Base-by-base conservation (phyloP, 2,797 vertebrate genomes). In the Poeciliopsis paucimaculata region DNA sequence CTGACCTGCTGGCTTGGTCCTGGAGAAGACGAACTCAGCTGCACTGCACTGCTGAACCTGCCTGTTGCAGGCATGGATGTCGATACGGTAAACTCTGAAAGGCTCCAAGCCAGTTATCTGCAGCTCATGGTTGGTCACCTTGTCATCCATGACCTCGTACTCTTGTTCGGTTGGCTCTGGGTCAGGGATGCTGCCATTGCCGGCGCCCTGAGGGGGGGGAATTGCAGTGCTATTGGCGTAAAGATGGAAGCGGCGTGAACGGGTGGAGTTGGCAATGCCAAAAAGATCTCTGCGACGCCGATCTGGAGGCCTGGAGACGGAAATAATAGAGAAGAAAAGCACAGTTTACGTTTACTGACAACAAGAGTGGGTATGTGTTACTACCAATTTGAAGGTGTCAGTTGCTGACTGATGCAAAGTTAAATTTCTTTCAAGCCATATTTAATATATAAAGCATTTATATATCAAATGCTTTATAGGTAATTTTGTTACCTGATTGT, bases 11-110 rank as follows among this genome's bases (percentile, higher is more conserved):
- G 98, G 97, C 92, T 97, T 98, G 78, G 98, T 99, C 89, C 98
- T 96, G 51, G 98, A 98, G 86, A 98, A 98, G 84, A 99, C 97
- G 0, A 99, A 99, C 91, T 97, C 97, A 0, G 98, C 97, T 0
- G 97, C 97, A 0, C 98, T 99, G 86, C 98, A 99, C 84, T 97
- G 96, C 26, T 95, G 95, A 0, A 98, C 97, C 89, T 98, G 98
- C 0, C 97, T 96, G 84, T 99, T 99, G 89, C 98, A 99, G 80
- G 98, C 98, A 76, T 99, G 98, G 43, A 99, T 96, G 80, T 99
- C 98, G 0, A 99, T 97, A 84, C 97, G 97, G 93, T 99, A 99
- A 13, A 98, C 94, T 0, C 98, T 99, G 81, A 99, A 99, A 0
- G 98, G 97, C 90, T 96, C 95, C 77, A 99, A 95, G 74, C 96